A percentile compares a stretch with the other conserved stretches of the same genome.
Conservation (phyloP, 2,888 invertebrate species). For the Dromius quadrimaculatus region DNA sequence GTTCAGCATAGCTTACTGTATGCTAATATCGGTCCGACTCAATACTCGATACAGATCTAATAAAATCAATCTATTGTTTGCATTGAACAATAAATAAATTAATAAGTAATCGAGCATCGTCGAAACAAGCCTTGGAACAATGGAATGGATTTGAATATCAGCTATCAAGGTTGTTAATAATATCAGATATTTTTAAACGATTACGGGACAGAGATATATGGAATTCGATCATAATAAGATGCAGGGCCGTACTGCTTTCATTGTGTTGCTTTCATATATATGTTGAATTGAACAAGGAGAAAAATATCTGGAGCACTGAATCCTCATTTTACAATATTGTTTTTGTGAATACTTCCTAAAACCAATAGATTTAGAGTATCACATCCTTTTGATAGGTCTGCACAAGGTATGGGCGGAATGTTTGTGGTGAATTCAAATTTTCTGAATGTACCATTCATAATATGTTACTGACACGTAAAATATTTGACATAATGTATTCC, state of each 20-base stretch:
- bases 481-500: too few species aligned
- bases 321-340: too few species aligned
- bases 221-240: slow-evolving; percentile 4
- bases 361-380: too few species aligned
- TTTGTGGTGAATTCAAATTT: too few species aligned
- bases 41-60: slow-evolving; percentile 51
- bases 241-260: slow-evolving; percentile 19
- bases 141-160: slow-evolving; percentile 50
- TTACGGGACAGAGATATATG: not conserved
- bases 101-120: slow-evolving; percentile 47
- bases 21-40: slow-evolving; percentile 39
- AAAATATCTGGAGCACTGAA: too few species aligned
- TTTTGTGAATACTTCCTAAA: too few species aligned
- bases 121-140: slow-evolving; percentile 44
- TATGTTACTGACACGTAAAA: too few species aligned
- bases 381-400: too few species aligned
- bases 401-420: too few species aligned
- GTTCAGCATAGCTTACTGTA: slow-evolving; percentile 27
- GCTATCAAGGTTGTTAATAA: slow-evolving; percentile 45
- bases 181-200: slow-evolving; percentile 46
- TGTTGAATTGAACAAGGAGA: too few species aligned
- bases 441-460: too few species aligned
- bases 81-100: slow-evolving; percentile 52
- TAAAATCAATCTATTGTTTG: slow-evolving; percentile 50
- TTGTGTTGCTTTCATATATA: too few species aligned